phyloP scores from a whole-genome alignment of 2,113 vertebrate genomes.

The Microcebus jonahi region DNA sequence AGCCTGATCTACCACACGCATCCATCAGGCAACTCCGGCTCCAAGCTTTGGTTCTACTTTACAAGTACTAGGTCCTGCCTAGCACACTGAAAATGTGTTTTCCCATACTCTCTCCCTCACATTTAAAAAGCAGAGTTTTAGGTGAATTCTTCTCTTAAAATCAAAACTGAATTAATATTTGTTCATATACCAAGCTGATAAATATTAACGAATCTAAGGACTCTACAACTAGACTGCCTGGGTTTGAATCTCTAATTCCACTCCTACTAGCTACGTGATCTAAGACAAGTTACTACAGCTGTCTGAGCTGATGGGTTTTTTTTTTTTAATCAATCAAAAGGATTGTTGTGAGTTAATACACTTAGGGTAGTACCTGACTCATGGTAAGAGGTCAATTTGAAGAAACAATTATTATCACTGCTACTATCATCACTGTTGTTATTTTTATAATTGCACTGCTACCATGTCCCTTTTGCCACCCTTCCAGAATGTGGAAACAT shows the following conservation, averaged over 20 bases:
- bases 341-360: not conserved
- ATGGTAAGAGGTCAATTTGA: not conserved
- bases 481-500: not conserved
- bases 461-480: not conserved
- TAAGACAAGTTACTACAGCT: not conserved
- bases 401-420: not conserved
- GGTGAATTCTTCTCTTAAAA: constrained; percentile 41
- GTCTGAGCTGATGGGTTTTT: not conserved
- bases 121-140: not conserved
- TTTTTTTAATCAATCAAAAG: not conserved
- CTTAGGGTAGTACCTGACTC: not conserved
- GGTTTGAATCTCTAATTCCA: not conserved
- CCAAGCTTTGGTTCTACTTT: not conserved
- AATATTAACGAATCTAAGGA: not conserved
- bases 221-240: not conserved
- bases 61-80: not conserved
- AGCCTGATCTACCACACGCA: not conserved
- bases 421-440: not conserved
- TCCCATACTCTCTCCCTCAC: not conserved
- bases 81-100: not conserved
- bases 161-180: not conserved
- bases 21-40: not conserved
- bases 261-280: not conserved
- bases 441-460: not conserved
- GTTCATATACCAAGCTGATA: not conserved